These are phyloP conservation scores for Microtus obscurus DNA, from an alignment of 2,797 vertebrate genomes.

Conservation along the genomic window DNA sequence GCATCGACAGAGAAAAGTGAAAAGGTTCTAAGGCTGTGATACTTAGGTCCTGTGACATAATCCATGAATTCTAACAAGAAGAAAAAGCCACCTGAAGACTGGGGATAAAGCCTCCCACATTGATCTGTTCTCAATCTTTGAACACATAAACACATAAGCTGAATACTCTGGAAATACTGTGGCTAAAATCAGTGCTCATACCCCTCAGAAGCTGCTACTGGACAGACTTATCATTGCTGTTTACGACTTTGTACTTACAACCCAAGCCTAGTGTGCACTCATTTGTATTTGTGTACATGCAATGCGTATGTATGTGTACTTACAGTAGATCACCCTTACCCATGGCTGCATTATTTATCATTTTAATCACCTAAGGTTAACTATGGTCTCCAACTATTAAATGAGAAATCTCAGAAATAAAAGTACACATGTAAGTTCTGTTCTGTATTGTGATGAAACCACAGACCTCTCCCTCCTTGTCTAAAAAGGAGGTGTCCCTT, in stretches of 20 bases:
- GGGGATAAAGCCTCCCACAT: not conserved
- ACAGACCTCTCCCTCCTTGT: not conserved
- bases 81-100: not conserved
- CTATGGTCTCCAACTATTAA: not conserved
- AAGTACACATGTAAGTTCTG: not conserved
- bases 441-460: not conserved
- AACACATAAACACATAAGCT: not conserved
- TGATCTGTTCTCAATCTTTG: not conserved
- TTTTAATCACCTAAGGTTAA: not conserved
- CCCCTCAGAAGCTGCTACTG: constrained; percentile 5
- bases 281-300: not conserved
- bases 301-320: not conserved
- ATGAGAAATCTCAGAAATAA: not conserved
- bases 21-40: not conserved
- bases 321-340: not conserved
- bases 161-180: not conserved
- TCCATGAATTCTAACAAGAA: not conserved
- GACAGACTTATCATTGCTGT: not conserved
- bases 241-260: constrained; percentile 14
- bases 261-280: not conserved
- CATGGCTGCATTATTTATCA: not conserved
- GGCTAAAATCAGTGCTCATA: not conserved
- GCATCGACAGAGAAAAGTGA: not conserved
- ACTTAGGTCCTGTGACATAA: not conserved
- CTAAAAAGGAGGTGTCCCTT: not conserved